These are phyloP conservation scores for Garra rufa DNA, from an alignment of 2,113 vertebrate species.

Conservation along the genomic window DNA sequence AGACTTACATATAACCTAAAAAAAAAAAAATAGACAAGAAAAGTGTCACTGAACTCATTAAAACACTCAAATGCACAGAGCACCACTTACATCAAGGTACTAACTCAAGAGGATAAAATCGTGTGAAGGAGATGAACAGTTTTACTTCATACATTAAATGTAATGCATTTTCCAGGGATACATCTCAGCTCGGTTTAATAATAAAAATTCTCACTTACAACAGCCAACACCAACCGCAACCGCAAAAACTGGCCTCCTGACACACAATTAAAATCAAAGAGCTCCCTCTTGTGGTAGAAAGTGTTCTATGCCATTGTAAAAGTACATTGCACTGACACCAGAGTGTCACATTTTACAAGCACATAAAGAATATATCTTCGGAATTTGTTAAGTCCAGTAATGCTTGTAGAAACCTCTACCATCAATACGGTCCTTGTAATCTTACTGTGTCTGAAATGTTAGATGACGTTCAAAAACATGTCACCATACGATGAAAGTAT, in stretches of 20 bases:
- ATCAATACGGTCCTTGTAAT: background rate
- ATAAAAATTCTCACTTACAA: slow-evolving; percentile 7
- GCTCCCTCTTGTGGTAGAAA: slow-evolving; percentile 39
- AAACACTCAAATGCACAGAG: background rate
- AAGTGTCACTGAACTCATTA: background rate
- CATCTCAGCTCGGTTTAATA: background rate
- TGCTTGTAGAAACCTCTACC: background rate
- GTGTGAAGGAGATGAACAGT: background rate
- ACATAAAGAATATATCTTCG: background rate
- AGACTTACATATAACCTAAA: slow-evolving; percentile 93
- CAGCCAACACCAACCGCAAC: slow-evolving; percentile 25
- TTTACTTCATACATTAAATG: background rate
- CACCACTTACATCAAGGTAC: background rate
- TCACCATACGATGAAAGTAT: too few relatives aligned
- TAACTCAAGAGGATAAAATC: background rate
- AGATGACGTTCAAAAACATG: too few relatives aligned
- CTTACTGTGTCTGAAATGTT: background rate
- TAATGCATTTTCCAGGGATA: slow-evolving; percentile 31
- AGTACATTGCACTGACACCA: background rate
- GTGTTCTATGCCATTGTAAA: background rate
- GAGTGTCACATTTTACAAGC: background rate
- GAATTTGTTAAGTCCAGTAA: background rate
- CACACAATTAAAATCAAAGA: slow-evolving; percentile 17
- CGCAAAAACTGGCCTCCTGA: background rate
- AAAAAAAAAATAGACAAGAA: slow-evolving; percentile 6